Base-by-base conservation (phyloP, 2,113 vertebrate genomes). In the Sebastes fasciatus region DNA sequence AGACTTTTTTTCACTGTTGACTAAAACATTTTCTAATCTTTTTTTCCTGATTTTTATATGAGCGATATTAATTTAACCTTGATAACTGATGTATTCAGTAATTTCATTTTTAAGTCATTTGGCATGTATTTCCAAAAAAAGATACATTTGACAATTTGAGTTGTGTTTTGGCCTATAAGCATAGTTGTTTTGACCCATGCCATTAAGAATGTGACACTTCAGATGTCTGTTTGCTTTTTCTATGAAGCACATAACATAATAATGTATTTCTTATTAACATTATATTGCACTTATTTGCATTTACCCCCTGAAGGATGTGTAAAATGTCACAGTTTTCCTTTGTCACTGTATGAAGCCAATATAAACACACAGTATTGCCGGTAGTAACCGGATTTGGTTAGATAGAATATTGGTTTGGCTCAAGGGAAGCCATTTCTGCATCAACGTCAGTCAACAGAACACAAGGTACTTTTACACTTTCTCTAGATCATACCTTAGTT, bases 401-500 rank as follows among this genome's bases (percentile, higher is more conserved):
- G 46, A 72, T 69, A 55, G 58, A 70, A 17, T 48, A 55, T 71
- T 66, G 46, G n/a, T 85, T 86, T 89, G 72, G 64, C 40, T 75
- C 34, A 52, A 77, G 8, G 57, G 19, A 68, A 79, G 51, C 61
- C 61, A 73, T 85, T 71, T 78, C 54, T 74, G 45, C 69, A 67
- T 77, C 58, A 49, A 23, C 46, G 43, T 70, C 16, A 80, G 45
- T 80, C 45, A 66, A 64, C 40, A 77, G 26, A 83, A 71, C 64
- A 51, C 74, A 82, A 84, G 66, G 77, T 90, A 88, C 77, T 84
- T 86, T 86, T 86, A 83, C 86, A 80, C 64, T 86, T 74, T 88
- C 57, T 88, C 62, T 87, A 77, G 64, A 75, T 67, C 63, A 83
- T 72, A 85, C 79, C 95, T 91, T 95, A 94, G 96, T 96, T 97